These are phyloP conservation scores for Pyrrhia umbra DNA, from an alignment of 2,888 invertebrate genomes.

Conservation along the genomic window DNA sequence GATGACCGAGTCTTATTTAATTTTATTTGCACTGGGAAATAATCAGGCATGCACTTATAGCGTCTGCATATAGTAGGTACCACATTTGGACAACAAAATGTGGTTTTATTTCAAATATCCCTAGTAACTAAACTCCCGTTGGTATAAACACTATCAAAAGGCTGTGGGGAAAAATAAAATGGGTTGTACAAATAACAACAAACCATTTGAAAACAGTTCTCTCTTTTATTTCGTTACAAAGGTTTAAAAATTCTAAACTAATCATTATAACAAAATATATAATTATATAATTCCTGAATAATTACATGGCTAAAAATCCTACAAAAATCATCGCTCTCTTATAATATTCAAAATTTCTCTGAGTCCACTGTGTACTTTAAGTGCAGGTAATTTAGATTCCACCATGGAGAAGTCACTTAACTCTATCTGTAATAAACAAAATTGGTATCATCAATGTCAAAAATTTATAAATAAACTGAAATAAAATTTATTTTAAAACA, in stretches of 20 bases:
- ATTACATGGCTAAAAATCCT: conserved; percentile 22
- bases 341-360: conserved; percentile 87
- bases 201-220: neutral
- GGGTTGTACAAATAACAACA: conserved; percentile 1
- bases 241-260: conserved; percentile 40
- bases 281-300: conserved; percentile 5
- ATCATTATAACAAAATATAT: conserved; percentile 43
- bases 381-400: conserved; percentile 88
- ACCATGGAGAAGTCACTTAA: conserved; percentile 92
- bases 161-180: too few relatives aligned
- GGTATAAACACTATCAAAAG: too few relatives aligned
- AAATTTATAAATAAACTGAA: too few relatives aligned
- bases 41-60: too few relatives aligned
- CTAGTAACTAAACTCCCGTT: too few relatives aligned
- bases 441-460: too few relatives aligned
- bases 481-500: neutral
- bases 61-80: too few relatives aligned
- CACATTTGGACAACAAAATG: too few relatives aligned
- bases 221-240: conserved; percentile 32
- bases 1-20: too few relatives aligned
- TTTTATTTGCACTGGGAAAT: too few relatives aligned
- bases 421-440: conserved; percentile 89
- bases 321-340: conserved; percentile 76
- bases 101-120: too few relatives aligned
- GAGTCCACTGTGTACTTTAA: conserved; percentile 86